These are phyloP conservation scores for Plutella xylostella DNA, from an alignment of 2,888 invertebrate species.

Conservation along the genomic window DNA sequence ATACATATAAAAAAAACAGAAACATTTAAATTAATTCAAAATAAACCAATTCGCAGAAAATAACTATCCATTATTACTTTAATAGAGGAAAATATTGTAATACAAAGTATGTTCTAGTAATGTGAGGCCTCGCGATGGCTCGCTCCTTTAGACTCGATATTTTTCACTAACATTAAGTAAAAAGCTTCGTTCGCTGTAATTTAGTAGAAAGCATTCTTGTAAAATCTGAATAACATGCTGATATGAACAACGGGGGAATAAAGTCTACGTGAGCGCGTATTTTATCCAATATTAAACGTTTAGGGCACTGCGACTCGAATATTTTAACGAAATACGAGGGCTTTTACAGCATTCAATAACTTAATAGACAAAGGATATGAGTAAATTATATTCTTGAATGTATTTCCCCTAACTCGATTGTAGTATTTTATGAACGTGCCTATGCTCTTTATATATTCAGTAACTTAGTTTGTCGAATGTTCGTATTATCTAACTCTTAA, in stretches of 20 bases:
- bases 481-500: no score
- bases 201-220: conserved; percentile 71
- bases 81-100: no score
- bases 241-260: conserved; percentile 69
- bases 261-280: conserved; percentile 56
- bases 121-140: no score
- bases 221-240: conserved; percentile 70
- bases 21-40: no score
- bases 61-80: no score
- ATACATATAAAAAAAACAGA: no score
- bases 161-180: conserved; percentile 68
- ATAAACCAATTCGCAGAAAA: no score
- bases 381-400: neutral
- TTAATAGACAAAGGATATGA: conserved; percentile 35
- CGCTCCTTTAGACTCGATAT: no score
- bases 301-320: conserved; percentile 53
- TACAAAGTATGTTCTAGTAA: no score
- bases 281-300: conserved; percentile 69
- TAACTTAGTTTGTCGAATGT: no score
- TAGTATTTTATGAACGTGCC: neutral
- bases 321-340: conserved; percentile 56
- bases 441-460: neutral
- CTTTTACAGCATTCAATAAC: conserved; percentile 59
- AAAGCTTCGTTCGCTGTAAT: no score
- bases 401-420: no score